A percentile compares a stretch with the other conserved stretches of the same genome.
phyloP scores from a whole-genome alignment of 2,113 vertebrate genomes.

The Ochotona princeps region DNA sequence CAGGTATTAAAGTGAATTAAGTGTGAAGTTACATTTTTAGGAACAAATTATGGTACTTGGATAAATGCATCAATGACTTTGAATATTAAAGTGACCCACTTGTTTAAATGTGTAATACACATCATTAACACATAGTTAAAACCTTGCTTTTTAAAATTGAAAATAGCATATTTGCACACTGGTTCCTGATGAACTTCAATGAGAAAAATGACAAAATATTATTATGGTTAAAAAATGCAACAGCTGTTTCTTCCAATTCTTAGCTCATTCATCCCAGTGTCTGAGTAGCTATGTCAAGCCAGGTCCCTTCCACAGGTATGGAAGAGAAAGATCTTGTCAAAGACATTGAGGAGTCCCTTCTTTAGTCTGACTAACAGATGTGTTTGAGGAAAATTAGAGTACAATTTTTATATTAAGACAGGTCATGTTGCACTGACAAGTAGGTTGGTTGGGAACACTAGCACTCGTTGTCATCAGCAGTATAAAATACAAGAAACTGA shows the following conservation, averaged over 20 bases:
- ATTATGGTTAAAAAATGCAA: neutral
- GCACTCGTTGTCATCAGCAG: neutral
- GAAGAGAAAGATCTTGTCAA: neutral
- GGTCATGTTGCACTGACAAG: neutral
- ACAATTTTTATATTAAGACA: neutral
- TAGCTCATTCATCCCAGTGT: rapidly evolving
- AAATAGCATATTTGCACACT: constrained; percentile 36
- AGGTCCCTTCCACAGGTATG: neutral
- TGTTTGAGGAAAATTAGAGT: neutral
- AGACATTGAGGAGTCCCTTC: neutral
- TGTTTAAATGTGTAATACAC: constrained; percentile 67
- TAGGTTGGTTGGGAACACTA: neutral
- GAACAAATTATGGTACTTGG: constrained; percentile 76
- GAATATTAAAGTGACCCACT: constrained; percentile 77
- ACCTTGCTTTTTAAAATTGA: constrained; percentile 16
- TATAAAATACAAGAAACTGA: neutral
- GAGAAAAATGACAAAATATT: neutral
- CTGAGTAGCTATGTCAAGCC: neutral
- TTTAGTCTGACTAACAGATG: too few species aligned
- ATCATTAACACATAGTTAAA: constrained; percentile 19
- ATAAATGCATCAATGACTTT: constrained; percentile 75
- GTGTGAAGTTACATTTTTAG: constrained; percentile 75
- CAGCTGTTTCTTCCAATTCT: neutral
- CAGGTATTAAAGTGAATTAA: constrained; percentile 71
- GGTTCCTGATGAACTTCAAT: constrained; percentile 12